Conservation (phyloP, 2,113 vertebrate species). For the Eolophus roseicapilla region DNA sequence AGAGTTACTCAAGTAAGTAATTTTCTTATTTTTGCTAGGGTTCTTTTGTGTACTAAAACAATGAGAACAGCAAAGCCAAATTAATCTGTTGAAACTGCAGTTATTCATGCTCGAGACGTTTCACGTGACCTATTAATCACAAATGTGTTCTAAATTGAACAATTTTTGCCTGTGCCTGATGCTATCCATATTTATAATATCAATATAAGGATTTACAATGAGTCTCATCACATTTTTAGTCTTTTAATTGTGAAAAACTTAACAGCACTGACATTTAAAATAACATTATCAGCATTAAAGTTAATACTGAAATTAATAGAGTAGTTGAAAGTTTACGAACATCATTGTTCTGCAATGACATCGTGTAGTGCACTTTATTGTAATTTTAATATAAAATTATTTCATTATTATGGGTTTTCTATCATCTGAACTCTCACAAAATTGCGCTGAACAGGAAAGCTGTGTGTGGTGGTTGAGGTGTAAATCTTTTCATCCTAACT, state of each 20-base stretch:
- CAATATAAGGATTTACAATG: neutral
- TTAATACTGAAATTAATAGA: neutral
- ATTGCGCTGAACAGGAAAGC: neutral
- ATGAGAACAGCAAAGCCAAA: neutral
- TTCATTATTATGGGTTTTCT: neutral
- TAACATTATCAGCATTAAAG: neutral
- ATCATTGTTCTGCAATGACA: neutral
- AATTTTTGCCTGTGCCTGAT: neutral
- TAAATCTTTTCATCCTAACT: neutral
- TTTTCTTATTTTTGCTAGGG: neutral
- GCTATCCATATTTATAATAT: neutral
- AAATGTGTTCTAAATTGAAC: neutral
- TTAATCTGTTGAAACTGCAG: neutral
- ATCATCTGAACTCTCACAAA: neutral
- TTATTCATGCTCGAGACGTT: neutral
- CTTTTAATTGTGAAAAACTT: neutral
- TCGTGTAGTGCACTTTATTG: neutral
- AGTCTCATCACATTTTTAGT: neutral
- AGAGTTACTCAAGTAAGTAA: neutral
- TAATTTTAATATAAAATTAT: neutral
- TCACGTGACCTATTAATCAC: neutral
- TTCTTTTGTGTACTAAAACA: neutral
- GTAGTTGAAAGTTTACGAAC: neutral
- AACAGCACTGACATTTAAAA: neutral
- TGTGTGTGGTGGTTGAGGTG: neutral